Conservation (phyloP, 2,797 vertebrate species). For the Sebastes steindachneri region DNA sequence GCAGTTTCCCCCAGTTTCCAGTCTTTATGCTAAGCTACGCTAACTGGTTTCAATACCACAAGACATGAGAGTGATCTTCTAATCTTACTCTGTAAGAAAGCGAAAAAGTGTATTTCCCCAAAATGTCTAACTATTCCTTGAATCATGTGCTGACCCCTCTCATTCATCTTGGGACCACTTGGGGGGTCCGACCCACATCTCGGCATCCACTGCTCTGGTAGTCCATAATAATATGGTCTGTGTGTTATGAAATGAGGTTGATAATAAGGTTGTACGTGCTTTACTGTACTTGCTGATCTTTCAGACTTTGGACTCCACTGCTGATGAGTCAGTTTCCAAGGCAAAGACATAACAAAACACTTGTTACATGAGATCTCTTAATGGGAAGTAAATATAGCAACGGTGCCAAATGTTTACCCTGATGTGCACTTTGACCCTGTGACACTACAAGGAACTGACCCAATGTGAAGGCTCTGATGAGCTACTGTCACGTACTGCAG, state of each 20-base stretch:
- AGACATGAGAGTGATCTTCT: background rate
- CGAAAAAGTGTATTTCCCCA: background rate
- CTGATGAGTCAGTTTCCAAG: constrained; percentile 64
- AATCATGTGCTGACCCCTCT: constrained; percentile 32
- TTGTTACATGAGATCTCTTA: constrained; percentile 22
- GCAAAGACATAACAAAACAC: constrained; percentile 58
- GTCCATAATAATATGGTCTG: constrained; percentile 33
- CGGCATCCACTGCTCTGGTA: constrained; percentile 3
- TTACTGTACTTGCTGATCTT: constrained; percentile 43
- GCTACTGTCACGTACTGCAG: constrained; percentile 30
- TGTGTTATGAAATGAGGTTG: constrained; percentile 31
- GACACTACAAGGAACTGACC: constrained; percentile 15
- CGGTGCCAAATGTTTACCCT: constrained; percentile 37
- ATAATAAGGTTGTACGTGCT: constrained; percentile 32
- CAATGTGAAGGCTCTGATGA: background rate
- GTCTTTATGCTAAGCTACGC: background rate
- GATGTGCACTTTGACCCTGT: constrained; percentile 59
- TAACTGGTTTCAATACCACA: background rate
- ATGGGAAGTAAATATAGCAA: constrained; percentile 64
- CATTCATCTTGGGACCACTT: constrained; percentile 21
- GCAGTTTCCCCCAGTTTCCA: background rate
- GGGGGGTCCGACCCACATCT: constrained; percentile 34
- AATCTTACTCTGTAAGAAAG: background rate
- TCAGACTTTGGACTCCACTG: constrained; percentile 65
- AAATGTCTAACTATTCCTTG: background rate